These are phyloP conservation scores for Leucophora obtusa DNA, from an alignment of 2,888 invertebrate species.

Conservation along the genomic window DNA sequence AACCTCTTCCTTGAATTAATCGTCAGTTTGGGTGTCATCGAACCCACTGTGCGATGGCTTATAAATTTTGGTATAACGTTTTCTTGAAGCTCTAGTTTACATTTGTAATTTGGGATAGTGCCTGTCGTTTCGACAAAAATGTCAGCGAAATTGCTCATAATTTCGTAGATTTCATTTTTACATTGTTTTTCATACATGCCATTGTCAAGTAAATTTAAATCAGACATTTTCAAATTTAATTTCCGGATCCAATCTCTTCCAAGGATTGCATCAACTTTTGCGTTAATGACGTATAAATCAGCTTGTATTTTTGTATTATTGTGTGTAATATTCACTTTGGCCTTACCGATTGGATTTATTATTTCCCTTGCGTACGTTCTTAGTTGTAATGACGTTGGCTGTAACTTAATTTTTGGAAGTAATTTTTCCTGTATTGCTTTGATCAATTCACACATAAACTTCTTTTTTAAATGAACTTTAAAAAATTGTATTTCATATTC, in stretches of 20 bases:
- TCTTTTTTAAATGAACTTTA: too few species aligned
- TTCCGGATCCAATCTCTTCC: neutral
- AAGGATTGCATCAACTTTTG: slow-evolving; percentile 32
- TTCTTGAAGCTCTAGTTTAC: slow-evolving; percentile 22
- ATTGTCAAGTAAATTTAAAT: too few species aligned
- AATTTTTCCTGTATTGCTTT: neutral
- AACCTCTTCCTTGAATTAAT: too few species aligned
- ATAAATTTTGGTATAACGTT: slow-evolving; percentile 29
- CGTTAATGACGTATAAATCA: slow-evolving; percentile 29
- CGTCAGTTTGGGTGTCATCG: too few species aligned
- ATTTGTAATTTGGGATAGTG: slow-evolving; percentile 26
- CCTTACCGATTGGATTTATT: slow-evolving; percentile 19
- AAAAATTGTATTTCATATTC: too few species aligned
- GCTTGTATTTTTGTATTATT: neutral
- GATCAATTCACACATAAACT: too few species aligned
- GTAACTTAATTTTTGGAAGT: slow-evolving; percentile 1
- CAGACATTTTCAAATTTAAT: neutral
- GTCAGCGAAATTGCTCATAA: neutral
- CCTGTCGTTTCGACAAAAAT: neutral
- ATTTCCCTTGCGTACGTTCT: slow-evolving; percentile 38
- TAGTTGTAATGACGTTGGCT: slow-evolving; percentile 32
- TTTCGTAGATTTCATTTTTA: slow-evolving; percentile 1
- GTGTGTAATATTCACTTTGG: slow-evolving; percentile 1
- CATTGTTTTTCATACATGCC: neutral
- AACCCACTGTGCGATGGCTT: too few species aligned